Conservation (phyloP, 2,888 invertebrate species). For the Copidosoma aretas region DNA sequence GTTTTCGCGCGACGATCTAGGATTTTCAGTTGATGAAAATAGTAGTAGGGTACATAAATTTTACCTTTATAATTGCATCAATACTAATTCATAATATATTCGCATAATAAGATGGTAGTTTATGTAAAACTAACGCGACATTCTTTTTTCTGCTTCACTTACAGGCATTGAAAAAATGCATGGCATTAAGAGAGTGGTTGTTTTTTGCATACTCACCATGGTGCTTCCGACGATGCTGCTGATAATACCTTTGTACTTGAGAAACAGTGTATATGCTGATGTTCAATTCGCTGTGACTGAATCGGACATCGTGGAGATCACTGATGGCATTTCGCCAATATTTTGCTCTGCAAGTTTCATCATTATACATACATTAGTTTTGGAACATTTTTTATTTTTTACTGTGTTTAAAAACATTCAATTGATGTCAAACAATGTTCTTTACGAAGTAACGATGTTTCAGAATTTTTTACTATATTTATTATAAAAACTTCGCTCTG, state of each 20-base stretch:
- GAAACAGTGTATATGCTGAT: slow-evolving; percentile 79
- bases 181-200: slow-evolving; percentile 78
- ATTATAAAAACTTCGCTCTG: too few relatives aligned
- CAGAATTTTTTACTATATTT: too few relatives aligned
- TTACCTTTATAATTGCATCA: too few relatives aligned
- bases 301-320: slow-evolving; percentile 83
- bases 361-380: too few relatives aligned
- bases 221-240: slow-evolving; percentile 78
- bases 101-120: too few relatives aligned
- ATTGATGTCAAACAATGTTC: neutral
- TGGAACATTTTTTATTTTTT: slow-evolving; percentile 13
- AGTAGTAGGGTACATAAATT: too few relatives aligned
- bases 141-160: slow-evolving; percentile 15
- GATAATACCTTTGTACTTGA: slow-evolving; percentile 78
- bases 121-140: too few relatives aligned
- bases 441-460: neutral
- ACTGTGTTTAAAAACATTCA: neutral
- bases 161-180: slow-evolving; percentile 75
- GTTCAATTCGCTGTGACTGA: slow-evolving; percentile 80
- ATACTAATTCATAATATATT: too few relatives aligned
- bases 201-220: slow-evolving; percentile 79
- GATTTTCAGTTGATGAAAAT: too few relatives aligned
- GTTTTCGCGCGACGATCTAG: too few relatives aligned
- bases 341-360: slow-evolving; percentile 69
- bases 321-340: slow-evolving; percentile 81